Evolutionary conservation across 2,888 invertebrate species (phyloP).

Genomic region (Latrodectus elegans): DNA sequence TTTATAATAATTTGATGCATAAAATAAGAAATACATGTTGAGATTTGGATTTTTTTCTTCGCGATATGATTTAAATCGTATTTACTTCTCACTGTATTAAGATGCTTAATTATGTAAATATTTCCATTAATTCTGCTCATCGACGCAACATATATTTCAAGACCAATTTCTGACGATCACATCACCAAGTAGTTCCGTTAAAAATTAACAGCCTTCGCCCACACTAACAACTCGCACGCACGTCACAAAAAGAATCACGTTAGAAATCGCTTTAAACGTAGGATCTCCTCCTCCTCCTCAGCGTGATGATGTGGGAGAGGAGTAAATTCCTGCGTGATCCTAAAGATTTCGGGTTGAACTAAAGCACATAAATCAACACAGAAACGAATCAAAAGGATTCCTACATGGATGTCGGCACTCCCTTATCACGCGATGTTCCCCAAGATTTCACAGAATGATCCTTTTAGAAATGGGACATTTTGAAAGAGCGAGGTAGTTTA

Average conservation of each 20-base stretch:
- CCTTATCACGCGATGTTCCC: constrained; percentile 29
- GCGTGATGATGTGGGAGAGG: constrained; percentile 4
- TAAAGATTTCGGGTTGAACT: constrained; percentile 19
- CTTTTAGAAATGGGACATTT: constrained; percentile 9
- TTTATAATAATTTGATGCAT: too few relatives aligned
- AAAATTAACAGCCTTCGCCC: constrained; percentile 23
- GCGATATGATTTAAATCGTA: too few relatives aligned
- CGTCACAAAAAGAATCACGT: constrained; percentile 22
- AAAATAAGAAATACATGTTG: too few relatives aligned
- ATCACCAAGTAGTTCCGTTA: background rate
- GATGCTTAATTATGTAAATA: too few relatives aligned
- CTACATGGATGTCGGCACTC: constrained; percentile 25
- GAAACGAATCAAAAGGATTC: constrained; percentile 31
- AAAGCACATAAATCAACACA: constrained; percentile 38
- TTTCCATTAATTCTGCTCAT: too few relatives aligned
- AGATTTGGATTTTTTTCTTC: too few relatives aligned
- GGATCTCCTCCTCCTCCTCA: background rate
- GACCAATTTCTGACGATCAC: background rate
- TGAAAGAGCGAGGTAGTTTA: constrained; percentile 8
- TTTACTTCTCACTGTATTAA: too few relatives aligned
- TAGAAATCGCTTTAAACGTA: constrained; percentile 33
- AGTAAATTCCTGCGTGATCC: constrained; percentile 23
- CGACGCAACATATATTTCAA: too few relatives aligned
- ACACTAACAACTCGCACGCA: constrained; percentile 19
- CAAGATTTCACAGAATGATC: constrained; percentile 5